Evolutionary conservation across 1,140 invertebrate genomes (phyloP), one percentile per base, ranked within the genome.

Genomic region (Prorops nasuta): DNA sequence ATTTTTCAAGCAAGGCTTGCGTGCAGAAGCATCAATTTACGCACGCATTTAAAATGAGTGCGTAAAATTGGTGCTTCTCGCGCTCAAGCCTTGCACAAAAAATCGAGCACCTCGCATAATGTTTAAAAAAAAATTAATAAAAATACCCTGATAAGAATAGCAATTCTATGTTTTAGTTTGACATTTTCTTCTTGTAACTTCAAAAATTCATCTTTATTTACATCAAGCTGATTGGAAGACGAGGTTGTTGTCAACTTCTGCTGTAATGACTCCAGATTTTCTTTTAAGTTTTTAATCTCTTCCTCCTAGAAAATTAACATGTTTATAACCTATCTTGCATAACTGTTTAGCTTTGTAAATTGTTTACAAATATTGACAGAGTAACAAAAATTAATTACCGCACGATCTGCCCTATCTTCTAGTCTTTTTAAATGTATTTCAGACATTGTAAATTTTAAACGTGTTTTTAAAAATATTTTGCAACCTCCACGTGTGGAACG

Each of bases 161-260:
- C 77, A 17, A 94, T 77, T 34, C 91, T 84, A 70, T 92, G 91
- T 64, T 90, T 89, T 0, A 96, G 71, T 75, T 95, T 95, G 1
- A 81, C 79, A 74, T 95, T 95, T 74, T 94, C 89, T 38, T 81
- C 74, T 20, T 82, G 64, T 6, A 89, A 63, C 62, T 83, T 81
- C 1, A 72, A 65, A 2, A 87, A 59, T 52, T 83, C 77, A 20
- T 54, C 50, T 32, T 59, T 55, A 20, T 43, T 34, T 10, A 46
- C 46, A 44, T 54, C 44, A 8, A 31, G 76, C 63, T 50, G 58
- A 51, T 38, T 14, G 4, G 40, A 10, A 19, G 20, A n/a, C 3
- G 49, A 38, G 2, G 69, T 47, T 44, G 71, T 71, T 17, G 74
- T 66, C 54, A 56, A 60, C n/a, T 56, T 41, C 44, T 63, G 62